These are phyloP conservation scores for Polydrusus cervinus DNA, from an alignment of 2,888 invertebrate genomes.

Conservation along the genomic window DNA sequence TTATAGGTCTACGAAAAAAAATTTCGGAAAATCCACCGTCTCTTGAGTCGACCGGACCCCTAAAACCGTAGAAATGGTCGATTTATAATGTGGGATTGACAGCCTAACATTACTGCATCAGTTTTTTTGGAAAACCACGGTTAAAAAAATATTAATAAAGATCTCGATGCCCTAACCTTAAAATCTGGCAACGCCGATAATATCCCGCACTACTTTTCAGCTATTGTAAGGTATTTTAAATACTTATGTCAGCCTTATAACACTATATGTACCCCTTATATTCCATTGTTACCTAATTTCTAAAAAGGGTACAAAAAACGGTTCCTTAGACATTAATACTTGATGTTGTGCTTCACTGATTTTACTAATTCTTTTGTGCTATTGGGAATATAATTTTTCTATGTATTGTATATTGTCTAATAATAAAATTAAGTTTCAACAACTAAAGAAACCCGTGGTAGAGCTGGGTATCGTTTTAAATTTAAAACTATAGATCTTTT, in stretches of 20 bases:
- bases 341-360: constrained; percentile 26
- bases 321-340: constrained; percentile 28
- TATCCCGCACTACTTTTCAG: constrained; percentile 8
- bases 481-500: background rate
- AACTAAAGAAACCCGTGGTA: background rate
- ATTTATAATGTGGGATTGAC: too few relatives aligned
- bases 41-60: too few relatives aligned
- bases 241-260: constrained; percentile 26
- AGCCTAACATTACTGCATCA: too few relatives aligned
- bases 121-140: too few relatives aligned
- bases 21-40: too few relatives aligned
- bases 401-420: background rate
- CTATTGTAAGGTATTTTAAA: constrained; percentile 2
- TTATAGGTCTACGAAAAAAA: too few relatives aligned
- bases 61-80: too few relatives aligned
- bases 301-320: constrained; percentile 32
- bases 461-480: background rate
- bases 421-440: background rate
- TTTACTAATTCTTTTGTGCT: constrained; percentile 27
- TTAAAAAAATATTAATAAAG: too few relatives aligned
- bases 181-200: too few relatives aligned
- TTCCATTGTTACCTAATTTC: constrained; percentile 14
- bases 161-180: too few relatives aligned
- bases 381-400: background rate
- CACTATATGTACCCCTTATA: constrained; percentile 29